These are phyloP conservation scores for Pentamera pediparva DNA, from an alignment of 53 echinoderm and acorn worm species.

Conservation along the genomic window DNA sequence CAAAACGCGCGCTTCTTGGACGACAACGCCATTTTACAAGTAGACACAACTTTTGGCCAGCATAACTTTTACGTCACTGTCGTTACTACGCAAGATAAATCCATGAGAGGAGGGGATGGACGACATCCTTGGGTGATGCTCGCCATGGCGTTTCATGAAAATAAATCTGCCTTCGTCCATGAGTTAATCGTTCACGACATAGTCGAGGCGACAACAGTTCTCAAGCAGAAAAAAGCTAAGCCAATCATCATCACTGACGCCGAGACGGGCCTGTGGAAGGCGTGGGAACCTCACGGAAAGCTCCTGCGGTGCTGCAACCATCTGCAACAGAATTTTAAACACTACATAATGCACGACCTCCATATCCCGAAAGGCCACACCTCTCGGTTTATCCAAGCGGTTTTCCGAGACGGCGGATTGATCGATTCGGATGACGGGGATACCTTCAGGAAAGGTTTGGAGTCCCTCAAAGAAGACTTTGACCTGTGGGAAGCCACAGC, in stretches of 20 bases:
- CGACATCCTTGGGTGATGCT: conserved; percentile 37
- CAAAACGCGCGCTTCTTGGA: conserved; percentile 26
- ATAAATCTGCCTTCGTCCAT: conserved; percentile 30
- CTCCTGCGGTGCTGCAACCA: conserved; percentile 38
- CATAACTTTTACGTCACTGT: conserved; percentile 34
- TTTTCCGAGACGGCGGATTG: conserved; percentile 24
- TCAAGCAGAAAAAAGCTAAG: conserved; percentile 31
- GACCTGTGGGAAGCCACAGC: conserved; percentile 31
- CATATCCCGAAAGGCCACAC: conserved; percentile 33
- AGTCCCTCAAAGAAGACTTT: conserved; percentile 9
- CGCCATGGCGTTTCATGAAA: conserved; percentile 35
- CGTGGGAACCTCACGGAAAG: conserved; percentile 41
- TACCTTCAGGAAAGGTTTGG: conserved; percentile 10
- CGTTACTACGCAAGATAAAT: conserved; percentile 16
- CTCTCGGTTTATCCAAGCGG: conserved; percentile 22
- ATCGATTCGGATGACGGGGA: conserved; percentile 27
- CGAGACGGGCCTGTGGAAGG: conserved; percentile 32
- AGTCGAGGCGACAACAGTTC: conserved; percentile 11
- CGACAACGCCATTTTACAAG: conserved; percentile 21
- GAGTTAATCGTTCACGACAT: conserved; percentile 36
- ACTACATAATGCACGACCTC: conserved; percentile 29
- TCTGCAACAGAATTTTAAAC: conserved; percentile 35
- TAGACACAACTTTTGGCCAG: conserved; percentile 40
- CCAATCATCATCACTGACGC: conserved; percentile 33
- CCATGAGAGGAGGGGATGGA: conserved; percentile 4